Evolutionary conservation across 2,888 invertebrate genomes (phyloP).

Genomic region (Meloe dianella): DNA sequence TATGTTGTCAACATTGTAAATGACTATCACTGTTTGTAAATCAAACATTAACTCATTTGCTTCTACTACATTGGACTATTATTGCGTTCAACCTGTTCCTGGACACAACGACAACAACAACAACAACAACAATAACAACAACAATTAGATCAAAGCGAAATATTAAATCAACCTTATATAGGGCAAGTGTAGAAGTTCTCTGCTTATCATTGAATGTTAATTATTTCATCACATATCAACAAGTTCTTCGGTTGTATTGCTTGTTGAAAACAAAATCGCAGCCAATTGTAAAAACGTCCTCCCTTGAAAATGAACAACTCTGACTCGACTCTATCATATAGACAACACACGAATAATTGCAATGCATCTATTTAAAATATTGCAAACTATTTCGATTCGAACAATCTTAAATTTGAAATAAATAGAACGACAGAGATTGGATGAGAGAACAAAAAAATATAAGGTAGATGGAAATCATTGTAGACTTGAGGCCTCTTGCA

Average conservation of each 20-base stretch:
- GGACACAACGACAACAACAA: background rate
- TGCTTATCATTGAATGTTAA: background rate
- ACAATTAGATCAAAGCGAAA: constrained; percentile 9
- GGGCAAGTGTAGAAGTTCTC: background rate
- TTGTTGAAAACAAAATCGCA: too few relatives aligned
- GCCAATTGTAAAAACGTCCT: too few relatives aligned
- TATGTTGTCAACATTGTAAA: constrained; percentile 27
- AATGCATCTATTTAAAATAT: too few relatives aligned
- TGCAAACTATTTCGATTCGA: background rate
- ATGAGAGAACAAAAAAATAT: background rate
- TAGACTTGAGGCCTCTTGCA: background rate
- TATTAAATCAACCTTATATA: constrained; percentile 2
- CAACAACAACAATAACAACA: constrained; percentile 5
- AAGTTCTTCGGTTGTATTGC: too few relatives aligned
- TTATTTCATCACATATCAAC: background rate
- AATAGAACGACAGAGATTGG: background rate
- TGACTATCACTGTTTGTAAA: constrained; percentile 31
- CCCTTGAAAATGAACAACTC: too few relatives aligned
- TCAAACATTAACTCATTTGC: constrained; percentile 40
- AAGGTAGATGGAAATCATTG: background rate
- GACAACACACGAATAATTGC: too few relatives aligned
- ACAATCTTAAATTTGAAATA: background rate
- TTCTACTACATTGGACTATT: constrained; percentile 11
- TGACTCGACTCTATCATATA: too few relatives aligned
- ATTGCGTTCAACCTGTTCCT: background rate